Base-by-base conservation (phyloP, 2,797 vertebrate genomes). In the Hippocampus kuda region DNA sequence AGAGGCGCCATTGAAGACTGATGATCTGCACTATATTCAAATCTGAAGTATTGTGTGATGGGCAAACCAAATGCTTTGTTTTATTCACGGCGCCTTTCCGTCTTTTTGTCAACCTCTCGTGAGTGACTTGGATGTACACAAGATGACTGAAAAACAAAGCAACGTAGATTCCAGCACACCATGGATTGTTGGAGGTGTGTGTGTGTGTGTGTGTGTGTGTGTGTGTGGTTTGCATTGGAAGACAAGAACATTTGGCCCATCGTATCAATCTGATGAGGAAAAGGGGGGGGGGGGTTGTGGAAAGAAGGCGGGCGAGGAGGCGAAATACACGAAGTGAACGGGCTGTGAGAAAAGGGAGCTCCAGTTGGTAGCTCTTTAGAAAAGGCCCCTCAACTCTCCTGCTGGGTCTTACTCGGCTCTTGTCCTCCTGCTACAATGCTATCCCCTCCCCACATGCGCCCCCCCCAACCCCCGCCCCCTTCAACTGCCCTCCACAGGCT, bases 281-380 rank as follows among this genome's bases (percentile, higher is more conserved):
- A 71, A 68, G 41, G 66, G 78, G 79, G 79, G 75, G 71, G 75
- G 72, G 0, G 7, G n/a, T 46, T 51, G 78, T 69, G 70, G 68
- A 71, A 57, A 72, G 69, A 75, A 62, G 73, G 75, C 56, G 74
- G 72, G 70, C 12, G 72, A 59, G 72, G 77, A 79, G 75, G 75
- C 78, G 76, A 83, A 72, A 51, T 51, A 12, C 72, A 70, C 74
- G 68, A 53, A 81, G 75, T 79, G 72, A 87, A 78, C 67, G 61
- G 87, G 84, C 81, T 92, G 88, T 91, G 91, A 91, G 91, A 92
- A 91, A 60, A 89, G 75, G 79, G 72, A 85, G 82, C 89, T 89
- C 87, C 78, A 85, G 84, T 90, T 88, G 87, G 88, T 85, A 84
- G 76, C 78, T 87, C 88, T 89, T 89, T 91, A 88, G 87, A 91